These are phyloP conservation scores for Ahaetulla prasina DNA, from an alignment of 2,113 vertebrate genomes.

Conservation along the genomic window DNA sequence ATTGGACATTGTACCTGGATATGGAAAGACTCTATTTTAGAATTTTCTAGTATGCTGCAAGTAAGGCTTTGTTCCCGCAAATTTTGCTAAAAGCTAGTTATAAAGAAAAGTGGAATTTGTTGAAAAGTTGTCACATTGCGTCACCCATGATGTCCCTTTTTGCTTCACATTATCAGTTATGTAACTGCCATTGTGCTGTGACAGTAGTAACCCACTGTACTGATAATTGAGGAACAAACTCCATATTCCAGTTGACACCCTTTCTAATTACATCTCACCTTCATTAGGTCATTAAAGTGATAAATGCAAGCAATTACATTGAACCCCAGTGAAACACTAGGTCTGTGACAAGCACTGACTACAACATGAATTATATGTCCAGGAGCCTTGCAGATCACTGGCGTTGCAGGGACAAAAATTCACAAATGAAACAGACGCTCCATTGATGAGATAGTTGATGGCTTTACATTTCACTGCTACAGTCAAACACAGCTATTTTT, in stretches of 20 bases:
- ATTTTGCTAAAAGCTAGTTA: constrained; percentile 21
- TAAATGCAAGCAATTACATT: constrained; percentile 72
- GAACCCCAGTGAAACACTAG: constrained; percentile 64
- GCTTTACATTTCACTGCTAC: background rate
- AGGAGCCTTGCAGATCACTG: constrained; percentile 5
- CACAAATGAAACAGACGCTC: constrained; percentile 14
- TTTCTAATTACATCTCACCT: constrained; percentile 78
- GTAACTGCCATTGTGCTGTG: constrained; percentile 66
- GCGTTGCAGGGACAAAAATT: background rate
- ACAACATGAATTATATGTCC: constrained; percentile 59
- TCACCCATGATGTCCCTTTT: constrained; percentile 54
- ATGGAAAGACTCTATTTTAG: constrained; percentile 19
- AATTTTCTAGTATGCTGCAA: background rate
- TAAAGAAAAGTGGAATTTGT: constrained; percentile 48
- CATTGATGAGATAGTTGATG: constrained; percentile 18
- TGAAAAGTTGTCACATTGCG: constrained; percentile 50
- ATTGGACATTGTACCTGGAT: constrained; percentile 24
- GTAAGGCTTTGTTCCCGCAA: background rate
- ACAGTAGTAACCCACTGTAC: constrained; percentile 52
- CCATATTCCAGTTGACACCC: constrained; percentile 68
- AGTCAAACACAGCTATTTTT: rapidly evolving
- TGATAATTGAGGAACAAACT: constrained; percentile 78
- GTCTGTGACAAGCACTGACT: constrained; percentile 46
- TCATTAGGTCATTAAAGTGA: constrained; percentile 77
- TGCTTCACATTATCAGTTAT: constrained; percentile 57